Evolutionary conservation across 2,113 vertebrate genomes (phyloP).

Genomic region (Apistogramma diplotaenia): DNA sequence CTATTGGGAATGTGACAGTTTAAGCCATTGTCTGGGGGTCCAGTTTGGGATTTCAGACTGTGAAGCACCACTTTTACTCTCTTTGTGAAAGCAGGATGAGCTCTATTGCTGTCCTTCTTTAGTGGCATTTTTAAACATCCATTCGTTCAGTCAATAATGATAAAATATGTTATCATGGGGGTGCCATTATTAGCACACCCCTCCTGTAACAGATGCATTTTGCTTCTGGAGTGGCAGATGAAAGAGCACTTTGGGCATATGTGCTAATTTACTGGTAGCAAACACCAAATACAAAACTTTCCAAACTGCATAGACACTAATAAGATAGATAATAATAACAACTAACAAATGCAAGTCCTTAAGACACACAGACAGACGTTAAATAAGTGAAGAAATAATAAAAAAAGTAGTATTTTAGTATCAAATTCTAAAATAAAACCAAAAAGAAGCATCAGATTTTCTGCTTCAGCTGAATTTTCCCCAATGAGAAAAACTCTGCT

Average conservation of each 20-base stretch:
- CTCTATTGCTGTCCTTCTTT: background rate
- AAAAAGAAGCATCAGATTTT: background rate
- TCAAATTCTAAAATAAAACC: background rate
- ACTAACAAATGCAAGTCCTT: too few relatives aligned
- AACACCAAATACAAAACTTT: background rate
- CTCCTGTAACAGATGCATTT: background rate
- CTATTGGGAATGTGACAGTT: background rate
- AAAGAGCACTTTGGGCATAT: background rate
- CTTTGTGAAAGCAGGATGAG: too few relatives aligned
- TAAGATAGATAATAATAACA: background rate
- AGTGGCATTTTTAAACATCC: background rate
- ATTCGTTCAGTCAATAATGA: background rate
- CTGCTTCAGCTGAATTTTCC: too few relatives aligned
- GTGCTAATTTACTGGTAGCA: too few relatives aligned
- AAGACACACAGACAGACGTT: background rate
- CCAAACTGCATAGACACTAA: background rate
- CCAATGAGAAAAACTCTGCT: background rate
- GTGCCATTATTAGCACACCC: background rate
- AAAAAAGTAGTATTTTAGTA: background rate
- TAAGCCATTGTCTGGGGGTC: background rate
- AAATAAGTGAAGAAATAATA: background rate
- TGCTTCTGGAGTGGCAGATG: background rate
- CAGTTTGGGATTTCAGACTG: background rate
- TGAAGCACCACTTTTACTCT: too few relatives aligned
- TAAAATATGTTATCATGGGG: background rate